Base-by-base conservation (phyloP, 2,888 invertebrate genomes). In the Stictocephala bisonia region DNA sequence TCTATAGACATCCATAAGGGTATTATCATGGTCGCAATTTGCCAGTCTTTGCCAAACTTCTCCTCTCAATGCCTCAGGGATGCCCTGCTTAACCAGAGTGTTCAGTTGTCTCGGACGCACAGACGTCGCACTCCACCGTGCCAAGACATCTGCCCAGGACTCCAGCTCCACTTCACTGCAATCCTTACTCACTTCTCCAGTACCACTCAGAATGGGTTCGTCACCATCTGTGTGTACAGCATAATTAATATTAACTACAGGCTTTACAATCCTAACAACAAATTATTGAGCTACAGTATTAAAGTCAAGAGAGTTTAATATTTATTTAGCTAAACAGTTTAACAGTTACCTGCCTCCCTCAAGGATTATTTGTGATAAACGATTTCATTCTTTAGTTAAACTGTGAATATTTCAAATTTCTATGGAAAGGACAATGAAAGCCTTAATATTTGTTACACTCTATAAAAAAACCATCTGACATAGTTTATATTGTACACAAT, bases 11-110 rank as follows among this genome's bases (percentile, higher is more conserved):
- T 99, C 97, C 89, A 96, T 93, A 84, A 97, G 91, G 78, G 91
- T 90, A 74, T 89, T 88, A 81, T 92, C 91, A 82, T 93, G 92
- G 80, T 94, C 93, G 71, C 95, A 93, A 44, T 93, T 94, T 15
- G 97, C 94, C 77, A 99, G 86, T 73, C 98, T 88, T 83, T 97
- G 96, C 99, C 99, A 99, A 58, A 99, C 96, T 85, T 97, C 97
- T 0, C 97, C 97, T 44, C 99, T 89, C 31, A 99, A 86, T 0
- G 98, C 96, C 84, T 99, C 99, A 0, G 99, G 99, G 68, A 99
- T 93, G 0, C 99, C 98, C 76, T 90, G 87, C 51, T 91, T 89
- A 0, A 97, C 94, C 48, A 97, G 84, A n/a, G 91, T 86, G 1
- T 89, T 86, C 66, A 98, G 84, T 77, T 95, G 91, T 77, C 94